Percentiles rank a stretch among this genome's conserved stretches.
Conservation (phyloP, 2,113 vertebrate genomes). For the Eptesicus fuscus region DNA sequence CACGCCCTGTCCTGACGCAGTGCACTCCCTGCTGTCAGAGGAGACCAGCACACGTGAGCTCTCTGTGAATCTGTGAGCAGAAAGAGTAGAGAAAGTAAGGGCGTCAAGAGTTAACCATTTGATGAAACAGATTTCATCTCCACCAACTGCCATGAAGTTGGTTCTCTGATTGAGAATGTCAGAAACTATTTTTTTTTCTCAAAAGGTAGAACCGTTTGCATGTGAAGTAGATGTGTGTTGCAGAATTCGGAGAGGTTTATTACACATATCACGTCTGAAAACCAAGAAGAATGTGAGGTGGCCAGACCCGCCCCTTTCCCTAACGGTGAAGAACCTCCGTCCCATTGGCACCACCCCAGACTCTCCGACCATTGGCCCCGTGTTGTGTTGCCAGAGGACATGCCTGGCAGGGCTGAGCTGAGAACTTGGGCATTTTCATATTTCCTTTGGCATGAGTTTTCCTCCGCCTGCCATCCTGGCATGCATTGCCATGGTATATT, state of each 20-base stretch:
- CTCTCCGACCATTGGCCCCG: not conserved
- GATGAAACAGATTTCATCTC: not conserved
- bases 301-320: not conserved
- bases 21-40: not conserved
- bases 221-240: not conserved
- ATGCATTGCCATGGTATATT: slow-evolving; percentile 47
- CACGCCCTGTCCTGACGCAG: not conserved
- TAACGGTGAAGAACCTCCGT: not conserved
- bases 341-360: not conserved
- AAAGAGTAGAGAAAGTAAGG: not conserved
- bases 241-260: not conserved
- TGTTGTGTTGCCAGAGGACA: slow-evolving; percentile 8
- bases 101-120: not conserved
- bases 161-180: not conserved
- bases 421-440: slow-evolving; percentile 63
- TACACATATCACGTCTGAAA: not conserved
- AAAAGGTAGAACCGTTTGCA: not conserved
- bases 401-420: slow-evolving; percentile 39
- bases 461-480: slow-evolving; percentile 65
- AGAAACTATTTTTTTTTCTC: not conserved
- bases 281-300: not conserved
- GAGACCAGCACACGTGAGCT: not conserved
- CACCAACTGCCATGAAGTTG: not conserved
- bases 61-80: not conserved
- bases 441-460: slow-evolving; percentile 59